Base-by-base conservation (phyloP, 1,140 invertebrate species). In the Elysia chlorotica region DNA sequence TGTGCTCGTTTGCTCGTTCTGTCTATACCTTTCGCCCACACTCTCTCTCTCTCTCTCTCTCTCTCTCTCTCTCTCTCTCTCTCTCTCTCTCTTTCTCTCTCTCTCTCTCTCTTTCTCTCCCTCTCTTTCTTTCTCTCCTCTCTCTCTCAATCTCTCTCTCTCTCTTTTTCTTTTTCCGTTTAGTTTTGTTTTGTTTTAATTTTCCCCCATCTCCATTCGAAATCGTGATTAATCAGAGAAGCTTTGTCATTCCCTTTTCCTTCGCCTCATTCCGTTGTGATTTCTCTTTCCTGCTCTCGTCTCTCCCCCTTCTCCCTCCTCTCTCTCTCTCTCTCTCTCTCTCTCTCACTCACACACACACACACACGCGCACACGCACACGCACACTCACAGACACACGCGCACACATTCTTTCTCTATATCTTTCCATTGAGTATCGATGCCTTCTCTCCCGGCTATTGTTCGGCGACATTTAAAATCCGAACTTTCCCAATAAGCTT, bases 291-390 rank as follows among this genome's bases (percentile, higher is more conserved):
- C n/a, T n/a, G n/a, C n/a, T n/a, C n/a, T n/a, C 3, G 5, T n/a
- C n/a, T 41, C 10, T 35, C 35, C 33, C 30, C 90, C 91, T 75
- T 93, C 94, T 5, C 92, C 96, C 1, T 95, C n/a, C 97, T 85
- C 93, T 95, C 86, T 66, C 65, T 66, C 30, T 66, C 65, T 65
- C 62, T 65, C 62, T 65, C 62, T 65, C 62, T 65, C 62, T 65
- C 62, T 65, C 62, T 65, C 31, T 66, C 31, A 38, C 65, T 38
- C 35, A 21, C 23, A 23, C 37, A 23, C 33, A 23, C 65, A n/a
- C 38, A 23, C 36, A n/a, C 38, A n/a, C 38, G n/a, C 31, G 21
- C 23, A 17, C 35, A 31, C 35, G 6, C 62, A 31, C 19, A 21
- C 35, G 21, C 35, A 65, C 35, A 31, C 62, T 10, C 30, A 17